These are phyloP conservation scores for Netelia virgata DNA, from an alignment of 2,888 invertebrate genomes.

Conservation along the genomic window DNA sequence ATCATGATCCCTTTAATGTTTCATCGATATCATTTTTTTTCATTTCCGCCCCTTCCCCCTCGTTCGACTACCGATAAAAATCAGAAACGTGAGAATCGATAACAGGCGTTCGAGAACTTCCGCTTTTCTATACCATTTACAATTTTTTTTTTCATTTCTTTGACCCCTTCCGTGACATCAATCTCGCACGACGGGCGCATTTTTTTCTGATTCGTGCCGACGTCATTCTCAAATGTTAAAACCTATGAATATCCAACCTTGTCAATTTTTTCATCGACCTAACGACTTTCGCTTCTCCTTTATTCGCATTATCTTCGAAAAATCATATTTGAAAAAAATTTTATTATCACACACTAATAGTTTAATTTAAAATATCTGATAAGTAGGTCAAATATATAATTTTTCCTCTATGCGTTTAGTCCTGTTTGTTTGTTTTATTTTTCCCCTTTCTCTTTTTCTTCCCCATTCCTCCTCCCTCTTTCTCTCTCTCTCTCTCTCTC, in stretches of 20 bases:
- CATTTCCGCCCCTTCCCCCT: not conserved
- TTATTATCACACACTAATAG: no score
- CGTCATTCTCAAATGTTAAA: not conserved
- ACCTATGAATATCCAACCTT: not conserved
- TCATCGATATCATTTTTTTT: constrained; percentile 48
- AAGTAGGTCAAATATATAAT: not conserved
- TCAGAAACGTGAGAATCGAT: constrained; percentile 54
- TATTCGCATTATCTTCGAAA: no score
- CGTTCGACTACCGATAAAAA: constrained; percentile 37
- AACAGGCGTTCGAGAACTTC: constrained; percentile 19
- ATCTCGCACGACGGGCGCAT: not conserved
- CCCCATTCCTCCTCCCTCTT: not conserved
- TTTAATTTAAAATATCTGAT: not conserved
- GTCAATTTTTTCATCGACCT: no score
- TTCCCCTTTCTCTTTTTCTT: not conserved
- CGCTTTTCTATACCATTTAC: not conserved
- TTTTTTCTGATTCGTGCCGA: not conserved
- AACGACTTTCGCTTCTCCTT: no score
- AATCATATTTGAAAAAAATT: no score
- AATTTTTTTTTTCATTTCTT: not conserved
- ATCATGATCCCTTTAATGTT: constrained; percentile 47
- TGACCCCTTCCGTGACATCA: not conserved
- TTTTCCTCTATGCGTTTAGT: not conserved
- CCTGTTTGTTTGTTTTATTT: not conserved
- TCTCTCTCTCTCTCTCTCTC: not conserved